Evolutionary conservation across 2,888 invertebrate species (phyloP), one percentile per base, ranked within the genome.

Genomic region (Ormyrus pomaceus): DNA sequence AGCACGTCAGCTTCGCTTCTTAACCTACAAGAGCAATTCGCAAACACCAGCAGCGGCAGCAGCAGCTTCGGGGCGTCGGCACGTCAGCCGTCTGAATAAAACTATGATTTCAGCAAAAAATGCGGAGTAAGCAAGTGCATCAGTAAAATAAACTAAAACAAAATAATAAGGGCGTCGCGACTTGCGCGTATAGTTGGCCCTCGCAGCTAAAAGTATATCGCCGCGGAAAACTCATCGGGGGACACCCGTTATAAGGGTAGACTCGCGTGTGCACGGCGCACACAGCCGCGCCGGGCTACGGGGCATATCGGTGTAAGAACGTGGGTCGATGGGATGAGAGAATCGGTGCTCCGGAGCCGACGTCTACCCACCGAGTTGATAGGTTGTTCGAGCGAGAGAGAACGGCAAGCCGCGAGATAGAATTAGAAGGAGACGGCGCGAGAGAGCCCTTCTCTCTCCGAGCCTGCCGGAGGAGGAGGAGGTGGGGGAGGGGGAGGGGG

Each of bases 331-430:
- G 89, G 90, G 88, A 89, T 89, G 89, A 88, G 89, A 87, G 89
- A 89, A 89, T 86, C 87, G 86, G 84, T 86, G 85, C 84, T 89
- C 90, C 90, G 89, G 87, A 86, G 83, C 88, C 83, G 71, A 83
- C 90, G 90, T 90, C 89, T 87, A 90, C 87, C 90, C 87, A 86
- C 90, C 89, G 89, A 90, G 90, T 90, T 88, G 88, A 88, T 88
- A 88, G 88, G 87, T 88, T 88, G 88, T 87, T 89, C 86, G 86
- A 87, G 87, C 86, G 85, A 86, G 78, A 79, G 83, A 80, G 85
- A 86, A 83, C 84, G 86, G 79, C 75, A 83, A 85, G 84, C 84
- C 84, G 84, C 85, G 83, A 84, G 85, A 85, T 89, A 90, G 90
- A 89, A 89, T 89, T 90, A 89, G 89, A 90, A 83, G 75, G 86